phyloP scores from a whole-genome alignment of 2,797 vertebrate genomes.

The Nyctalus aviator region DNA sequence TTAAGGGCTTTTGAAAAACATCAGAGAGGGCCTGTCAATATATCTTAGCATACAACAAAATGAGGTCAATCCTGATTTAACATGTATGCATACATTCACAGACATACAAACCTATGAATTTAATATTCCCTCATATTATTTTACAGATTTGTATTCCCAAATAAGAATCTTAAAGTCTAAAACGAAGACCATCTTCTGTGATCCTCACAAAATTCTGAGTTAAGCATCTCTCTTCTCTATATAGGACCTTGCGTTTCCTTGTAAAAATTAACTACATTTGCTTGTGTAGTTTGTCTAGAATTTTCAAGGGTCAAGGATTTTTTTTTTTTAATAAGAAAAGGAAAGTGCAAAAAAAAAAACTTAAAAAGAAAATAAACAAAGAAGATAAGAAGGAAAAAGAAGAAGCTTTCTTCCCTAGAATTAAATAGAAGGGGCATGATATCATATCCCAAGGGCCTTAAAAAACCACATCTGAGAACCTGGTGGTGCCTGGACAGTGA shows the following conservation, averaged over 20 bases:
- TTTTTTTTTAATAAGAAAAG: conserved; percentile 54
- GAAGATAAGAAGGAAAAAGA: not conserved
- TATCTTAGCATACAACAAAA: conserved; percentile 12
- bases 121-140: not conserved
- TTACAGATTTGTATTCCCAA: not conserved
- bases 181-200: not conserved
- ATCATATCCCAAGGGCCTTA: conserved; percentile 8
- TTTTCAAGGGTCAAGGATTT: not conserved
- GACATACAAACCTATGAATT: not conserved
- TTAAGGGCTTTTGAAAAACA: conserved; percentile 51
- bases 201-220: not conserved
- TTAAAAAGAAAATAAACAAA: not conserved
- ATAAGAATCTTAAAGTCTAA: not conserved
- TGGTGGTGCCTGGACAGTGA: not conserved
- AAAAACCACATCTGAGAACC: conserved; percentile 1
- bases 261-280: conserved; percentile 40
- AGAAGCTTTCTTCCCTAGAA: not conserved
- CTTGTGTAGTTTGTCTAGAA: conserved; percentile 20
- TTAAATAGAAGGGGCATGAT: not conserved
- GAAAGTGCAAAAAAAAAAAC: not conserved
- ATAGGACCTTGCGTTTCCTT: not conserved
- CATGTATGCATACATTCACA: not conserved
- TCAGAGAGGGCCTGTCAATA: not conserved
- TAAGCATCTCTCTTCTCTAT: not conserved
- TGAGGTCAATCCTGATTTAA: not conserved